Base-by-base conservation (phyloP, 1,140 invertebrate genomes). In the Eupristina koningsbergeri region DNA sequence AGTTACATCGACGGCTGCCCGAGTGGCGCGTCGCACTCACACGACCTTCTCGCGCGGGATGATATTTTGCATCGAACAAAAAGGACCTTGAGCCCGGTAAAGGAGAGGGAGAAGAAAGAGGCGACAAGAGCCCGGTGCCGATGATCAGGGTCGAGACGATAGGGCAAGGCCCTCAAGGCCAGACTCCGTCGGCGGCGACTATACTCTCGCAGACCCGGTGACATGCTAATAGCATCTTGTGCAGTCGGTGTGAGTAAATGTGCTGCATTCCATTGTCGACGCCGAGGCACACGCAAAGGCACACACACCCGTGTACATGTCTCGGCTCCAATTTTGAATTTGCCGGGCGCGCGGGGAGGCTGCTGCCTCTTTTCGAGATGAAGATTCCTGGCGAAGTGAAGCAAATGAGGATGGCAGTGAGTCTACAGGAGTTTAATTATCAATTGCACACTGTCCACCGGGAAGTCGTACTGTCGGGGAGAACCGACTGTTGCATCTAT, bases 131-230 rank as follows among this genome's bases (percentile, higher is more conserved):
- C n/a, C 29, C 63, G 22, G 47, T 73, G 50, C 69, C 69, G 76
- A 76, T 84, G 85, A 89, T 89, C 89, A 89, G 86, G 89, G 89
- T 85, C 89, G 86, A 82, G 84, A 85, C 81, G 86, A 80, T 85
- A 83, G 88, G 86, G 87, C 86, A 89, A 89, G 85, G 85, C 87
- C 88, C 88, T 86, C 88, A 89, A 89, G 88, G 88, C 80, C 88
- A 84, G 36, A 5, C 31, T 15, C 34, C 45, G 47, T 39, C 58
- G 73, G 63, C 63, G 76, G 53, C 53, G 53, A 58, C 53, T 58
- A 26, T 26, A 58, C 19, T 26, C 53, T 22, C 53, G 78, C 50
- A 77, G 36, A 84, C 76, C 83, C 69, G 83, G 83, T 84, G 83
- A 84, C 77, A 84, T 80, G 83, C 76, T 84, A 84, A 84, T 84